Base-by-base conservation (phyloP, 92 coral and sea anemone genomes). In the Heteractis magnifica region DNA sequence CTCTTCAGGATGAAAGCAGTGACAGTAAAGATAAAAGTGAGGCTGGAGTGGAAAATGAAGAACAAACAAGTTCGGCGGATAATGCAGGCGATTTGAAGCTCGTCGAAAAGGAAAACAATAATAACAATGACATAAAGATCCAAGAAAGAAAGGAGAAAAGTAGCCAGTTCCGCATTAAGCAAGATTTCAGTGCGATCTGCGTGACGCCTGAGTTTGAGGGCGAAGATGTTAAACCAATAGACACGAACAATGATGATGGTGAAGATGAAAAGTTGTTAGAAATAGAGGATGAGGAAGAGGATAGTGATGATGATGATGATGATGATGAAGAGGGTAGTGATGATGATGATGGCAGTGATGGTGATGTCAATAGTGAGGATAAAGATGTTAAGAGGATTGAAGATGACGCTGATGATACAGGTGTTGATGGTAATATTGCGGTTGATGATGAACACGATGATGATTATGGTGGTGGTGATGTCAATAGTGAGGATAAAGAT, bases 131-230 rank as follows among this genome's bases (percentile, higher is more conserved):
- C 78, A 74, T n/a, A 75, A 75, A 75, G 16, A 76, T 14, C 6
- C 11, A 59, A 56, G 53, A 59, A 64, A 79, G 10, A 12, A 64
- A 71, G 4, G 70, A 49, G 52, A 79, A 87, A 52, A 76, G 56
- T 56, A 14, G 64, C 73, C 65, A 41, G 26, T 72, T 92, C 23
- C 93, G 84, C 49, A 97, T 96, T 18, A 92, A 84, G 70, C 99
- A 96, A 83, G 86, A 96, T 70, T 96, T 96, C 21, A 89, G 95
- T 49, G 92, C 83, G 41, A 96, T 96, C 26, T 50, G 72, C 12
- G 94, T 93, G 64, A 94, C 87, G 48, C 93, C 88, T 5, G 99
- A 96, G 59, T 96, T 94, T 81, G 91, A 82, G 23, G 95, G 93
- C 20, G 99, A 96, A 10, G 99, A 96, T 78, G 88, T 95, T 7